Evolutionary conservation across 2,888 invertebrate genomes (phyloP), one percentile per base, ranked within the genome.

Genomic region (Gandaritis pyraliata): DNA sequence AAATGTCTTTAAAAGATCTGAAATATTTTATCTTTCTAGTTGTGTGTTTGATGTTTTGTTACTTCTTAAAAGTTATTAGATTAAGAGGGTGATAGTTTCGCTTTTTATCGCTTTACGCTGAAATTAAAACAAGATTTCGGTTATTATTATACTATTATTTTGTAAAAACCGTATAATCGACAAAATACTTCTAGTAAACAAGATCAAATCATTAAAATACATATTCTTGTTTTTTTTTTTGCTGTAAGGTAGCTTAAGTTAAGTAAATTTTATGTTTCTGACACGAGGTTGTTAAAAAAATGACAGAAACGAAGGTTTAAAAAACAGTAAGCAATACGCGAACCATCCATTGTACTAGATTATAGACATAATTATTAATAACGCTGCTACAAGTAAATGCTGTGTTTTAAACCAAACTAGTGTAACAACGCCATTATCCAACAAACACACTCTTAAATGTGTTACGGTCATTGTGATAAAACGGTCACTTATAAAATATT

Each of bases 1-100:
- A 33, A 72, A 63, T 66, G 71, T 77, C 73, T 74, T 77, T 68
- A 69, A 69, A 70, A 78, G 85, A 85, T 86, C 84, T 86, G 83
- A 82, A 66, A 58, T 65, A 38, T 65, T 63, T 53, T 64, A 61
- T 67, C 58, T 56, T 49, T 67, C 46, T 61, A 61, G 66, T 71
- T 57, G 56, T 47, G 67, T 73, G 72, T 62, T 69, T 70, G 70
- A 65, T 61, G 60, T 68, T 45, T 58, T 69, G n/a, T 52, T 66
- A 70, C 61, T 69, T 69, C 64, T 58, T 61, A 65, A 64, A 64
- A 61, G 66, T 73, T 74, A 68, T 70, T 68, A 66, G 62, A 52
- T 59, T 61, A 69, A 69, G 51, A 57, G 70, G 74, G 73, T 80
- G 75, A 72, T 75, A 75, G 70, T 71, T 72, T 29, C 70, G 72